These are phyloP conservation scores for Drosophila prosaltans DNA, from an alignment of 1,140 invertebrate species.

Conservation along the genomic window DNA sequence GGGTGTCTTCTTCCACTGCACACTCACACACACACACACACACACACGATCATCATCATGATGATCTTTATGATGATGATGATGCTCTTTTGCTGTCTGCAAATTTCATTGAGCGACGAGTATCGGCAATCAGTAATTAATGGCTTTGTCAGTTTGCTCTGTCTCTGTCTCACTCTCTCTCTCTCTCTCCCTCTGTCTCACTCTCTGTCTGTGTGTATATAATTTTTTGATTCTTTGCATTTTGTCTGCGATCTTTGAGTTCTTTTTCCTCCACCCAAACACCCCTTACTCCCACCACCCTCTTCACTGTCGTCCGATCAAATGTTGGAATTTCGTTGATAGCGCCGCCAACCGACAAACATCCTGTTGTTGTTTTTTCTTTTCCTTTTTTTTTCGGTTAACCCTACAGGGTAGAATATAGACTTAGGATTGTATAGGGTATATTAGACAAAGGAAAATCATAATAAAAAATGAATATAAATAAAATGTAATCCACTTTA, in stretches of 20 bases:
- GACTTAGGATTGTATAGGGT: background rate
- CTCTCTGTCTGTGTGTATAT: slow-evolving; percentile 40
- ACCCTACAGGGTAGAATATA: slow-evolving; percentile 16
- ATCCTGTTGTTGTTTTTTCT: slow-evolving; percentile 64
- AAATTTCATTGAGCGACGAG: slow-evolving; percentile 66
- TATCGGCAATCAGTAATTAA: slow-evolving; percentile 80
- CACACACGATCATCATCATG: background rate
- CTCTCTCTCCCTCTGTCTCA: slow-evolving; percentile 29
- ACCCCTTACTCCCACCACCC: slow-evolving; percentile 7
- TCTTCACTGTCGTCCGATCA: slow-evolving; percentile 47
- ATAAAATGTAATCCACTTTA: too few species aligned
- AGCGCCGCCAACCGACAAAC: slow-evolving; percentile 72
- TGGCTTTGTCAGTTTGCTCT: slow-evolving; percentile 64
- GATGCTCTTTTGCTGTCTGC: slow-evolving; percentile 23
- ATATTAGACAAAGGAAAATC: background rate
- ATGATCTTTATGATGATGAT: background rate
- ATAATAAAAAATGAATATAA: too few species aligned
- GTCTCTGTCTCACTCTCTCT: background rate
- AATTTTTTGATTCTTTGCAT: slow-evolving; percentile 74
- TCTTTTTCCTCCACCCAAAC: slow-evolving; percentile 17
- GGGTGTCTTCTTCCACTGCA: slow-evolving; percentile 43
- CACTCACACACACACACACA: slow-evolving; percentile 5
- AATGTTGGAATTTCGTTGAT: slow-evolving; percentile 79
- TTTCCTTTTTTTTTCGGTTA: slow-evolving; percentile 35
- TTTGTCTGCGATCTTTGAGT: slow-evolving; percentile 69